Base-by-base conservation (phyloP, 2,888 invertebrate genomes). In the Ormyrus pomaceus region DNA sequence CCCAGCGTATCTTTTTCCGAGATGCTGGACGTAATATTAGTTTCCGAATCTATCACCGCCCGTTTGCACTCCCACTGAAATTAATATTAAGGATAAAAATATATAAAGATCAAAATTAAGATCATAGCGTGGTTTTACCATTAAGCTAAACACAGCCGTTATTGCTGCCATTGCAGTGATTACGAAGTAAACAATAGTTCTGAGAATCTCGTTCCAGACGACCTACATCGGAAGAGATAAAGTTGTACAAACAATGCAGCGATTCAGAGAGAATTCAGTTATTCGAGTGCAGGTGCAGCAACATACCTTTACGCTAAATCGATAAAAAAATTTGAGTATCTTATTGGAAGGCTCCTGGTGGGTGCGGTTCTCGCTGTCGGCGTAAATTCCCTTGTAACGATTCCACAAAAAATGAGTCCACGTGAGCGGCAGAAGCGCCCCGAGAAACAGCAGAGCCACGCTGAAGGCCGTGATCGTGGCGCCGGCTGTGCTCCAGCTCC, bases 361-460 rank as follows among this genome's bases (percentile, higher is more conserved):
- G n/a, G 93, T 90, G 13, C 92, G 91, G 50, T 91, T 91, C 82
- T 91, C 87, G 65, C 87, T 86, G 73, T 92, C 92, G 66, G 91
- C 89, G 82, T 92, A 89, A 0, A 91, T 91, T 83, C 92, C 91
- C 81, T 90, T 90, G 79, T 88, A 89, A 64, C 91, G 91, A 81
- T 92, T 92, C 95, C 95, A 96, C 0, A 95, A 86, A 84, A 95
- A 95, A 86, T 95, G 94, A 81, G 95, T 94, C 96, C 96, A 96
- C 0, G 94, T 94, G 7, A 95, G 87, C 0, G 95, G 94, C 75
- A 96, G 91, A 83, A 95, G 81, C 56, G 85, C 90, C 0, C 94
- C 83, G 0, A 94, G 91, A 86, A 93, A 88, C n/a, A 93, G 83
- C 50, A 91, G 84, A 0, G 91, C 88, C 5, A 92, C 88, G 1